Conservation (phyloP, 2,113 vertebrate species). For the Myodes glareolus region DNA sequence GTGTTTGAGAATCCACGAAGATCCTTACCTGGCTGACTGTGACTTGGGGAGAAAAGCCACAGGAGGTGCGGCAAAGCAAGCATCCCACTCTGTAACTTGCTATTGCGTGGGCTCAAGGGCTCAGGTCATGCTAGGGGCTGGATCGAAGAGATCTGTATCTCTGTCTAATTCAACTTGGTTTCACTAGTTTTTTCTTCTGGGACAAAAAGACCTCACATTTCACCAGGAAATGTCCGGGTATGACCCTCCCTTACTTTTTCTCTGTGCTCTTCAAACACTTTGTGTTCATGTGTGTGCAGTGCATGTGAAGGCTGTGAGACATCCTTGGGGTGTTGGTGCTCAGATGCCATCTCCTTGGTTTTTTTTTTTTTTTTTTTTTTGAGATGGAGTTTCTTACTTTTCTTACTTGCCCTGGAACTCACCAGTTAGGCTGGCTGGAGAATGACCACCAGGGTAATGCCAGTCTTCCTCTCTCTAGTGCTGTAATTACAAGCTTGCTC, state of each 20-base stretch:
- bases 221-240: neutral
- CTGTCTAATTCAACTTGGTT: neutral
- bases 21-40: neutral
- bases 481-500: neutral
- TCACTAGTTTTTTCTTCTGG: neutral
- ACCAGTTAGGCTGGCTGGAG: neutral
- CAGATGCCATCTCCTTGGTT: neutral
- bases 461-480: neutral
- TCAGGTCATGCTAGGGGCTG: neutral
- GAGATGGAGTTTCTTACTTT: neutral
- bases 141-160: neutral
- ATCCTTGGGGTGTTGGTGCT: neutral
- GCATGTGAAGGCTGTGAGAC: neutral
- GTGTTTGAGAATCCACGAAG: neutral
- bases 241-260: neutral
- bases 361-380: neutral
- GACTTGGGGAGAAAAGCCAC: neutral
- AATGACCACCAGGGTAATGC: neutral
- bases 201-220: neutral
- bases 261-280: neutral
- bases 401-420: neutral
- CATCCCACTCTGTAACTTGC: neutral
- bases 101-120: no score
- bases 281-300: neutral
- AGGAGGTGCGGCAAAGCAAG: rapidly evolving